A percentile compares a stretch with the other conserved stretches of the same genome.
Conservation (phyloP, 2,113 vertebrate genomes). For the Chlamydotis undulata region DNA sequence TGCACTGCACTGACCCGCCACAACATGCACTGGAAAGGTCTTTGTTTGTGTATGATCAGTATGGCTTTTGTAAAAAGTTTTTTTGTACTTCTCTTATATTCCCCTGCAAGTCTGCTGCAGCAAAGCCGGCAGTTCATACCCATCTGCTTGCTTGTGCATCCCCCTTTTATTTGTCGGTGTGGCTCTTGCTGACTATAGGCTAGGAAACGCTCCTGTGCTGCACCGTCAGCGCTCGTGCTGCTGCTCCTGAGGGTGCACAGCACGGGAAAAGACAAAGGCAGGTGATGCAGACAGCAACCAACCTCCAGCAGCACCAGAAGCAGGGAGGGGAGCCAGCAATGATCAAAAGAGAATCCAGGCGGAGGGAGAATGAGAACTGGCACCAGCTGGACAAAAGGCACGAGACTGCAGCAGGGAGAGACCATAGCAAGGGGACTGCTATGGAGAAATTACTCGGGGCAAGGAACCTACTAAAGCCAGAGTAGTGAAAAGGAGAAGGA, state of each 20-base stretch:
- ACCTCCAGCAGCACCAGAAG: background rate
- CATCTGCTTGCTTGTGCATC: fast-evolving
- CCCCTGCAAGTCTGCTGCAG: background rate
- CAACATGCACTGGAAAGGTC: background rate
- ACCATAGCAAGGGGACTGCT: background rate
- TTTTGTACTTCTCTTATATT: background rate
- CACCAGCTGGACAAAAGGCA: background rate
- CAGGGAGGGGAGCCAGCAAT: background rate
- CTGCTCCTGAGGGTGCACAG: background rate
- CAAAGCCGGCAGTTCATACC: background rate
- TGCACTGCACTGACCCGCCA: background rate
- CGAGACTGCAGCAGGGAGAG: fast-evolving
- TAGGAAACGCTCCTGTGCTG: background rate
- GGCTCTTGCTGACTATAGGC: fast-evolving
- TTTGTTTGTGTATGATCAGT: fast-evolving
- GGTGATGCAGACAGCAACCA: background rate
- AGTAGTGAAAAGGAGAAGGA: background rate
- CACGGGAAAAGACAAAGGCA: background rate
- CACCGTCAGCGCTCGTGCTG: fast-evolving
- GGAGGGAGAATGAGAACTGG: background rate
- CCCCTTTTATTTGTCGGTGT: fast-evolving
- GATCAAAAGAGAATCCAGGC: background rate
- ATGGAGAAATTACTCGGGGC: fast-evolving
- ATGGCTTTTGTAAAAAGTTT: background rate
- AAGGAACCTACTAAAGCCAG: background rate